Evolutionary conservation across 2,113 vertebrate genomes (phyloP).

Genomic region (Myocastor coypus): DNA sequence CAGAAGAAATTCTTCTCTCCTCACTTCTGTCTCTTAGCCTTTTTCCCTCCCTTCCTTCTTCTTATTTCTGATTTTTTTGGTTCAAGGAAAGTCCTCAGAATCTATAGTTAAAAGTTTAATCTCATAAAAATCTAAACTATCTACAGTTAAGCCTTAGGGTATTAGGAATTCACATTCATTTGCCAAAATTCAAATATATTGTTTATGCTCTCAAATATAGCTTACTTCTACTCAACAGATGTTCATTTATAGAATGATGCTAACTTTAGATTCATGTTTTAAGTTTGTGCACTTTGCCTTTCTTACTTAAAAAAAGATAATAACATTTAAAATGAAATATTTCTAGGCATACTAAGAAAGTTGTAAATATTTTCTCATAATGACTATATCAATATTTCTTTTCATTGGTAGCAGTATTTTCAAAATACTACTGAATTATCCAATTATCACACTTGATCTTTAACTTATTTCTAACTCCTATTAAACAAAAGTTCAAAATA

Average conservation of each 20-base stretch:
- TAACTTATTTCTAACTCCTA: constrained; percentile 13
- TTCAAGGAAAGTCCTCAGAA: constrained; percentile 24
- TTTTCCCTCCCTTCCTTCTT: not conserved
- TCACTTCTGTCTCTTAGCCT: not conserved
- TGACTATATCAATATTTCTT: not conserved
- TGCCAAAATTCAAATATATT: constrained; percentile 67
- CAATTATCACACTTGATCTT: constrained; percentile 7
- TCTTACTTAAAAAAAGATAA: not conserved
- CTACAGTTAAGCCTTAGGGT: not conserved
- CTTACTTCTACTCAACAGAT: constrained; percentile 30
- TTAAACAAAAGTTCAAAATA: not conserved
- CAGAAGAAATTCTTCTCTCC: not conserved
- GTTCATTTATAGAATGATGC: constrained; percentile 19
- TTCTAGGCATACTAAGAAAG: not conserved
- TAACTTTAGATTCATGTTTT: constrained; percentile 51
- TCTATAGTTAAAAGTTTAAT: constrained; percentile 48
- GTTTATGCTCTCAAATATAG: constrained; percentile 51
- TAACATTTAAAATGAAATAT: not conserved
- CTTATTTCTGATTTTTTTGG: not conserved
- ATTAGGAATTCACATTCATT: constrained; percentile 28
- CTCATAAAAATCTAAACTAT: constrained; percentile 51
- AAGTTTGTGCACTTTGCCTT: not conserved
- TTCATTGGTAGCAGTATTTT: constrained; percentile 47
- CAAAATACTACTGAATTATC: not conserved
- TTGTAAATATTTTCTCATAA: not conserved